Conservation (phyloP, 2,797 vertebrate genomes). For the Hemitrygon akajei region DNA sequence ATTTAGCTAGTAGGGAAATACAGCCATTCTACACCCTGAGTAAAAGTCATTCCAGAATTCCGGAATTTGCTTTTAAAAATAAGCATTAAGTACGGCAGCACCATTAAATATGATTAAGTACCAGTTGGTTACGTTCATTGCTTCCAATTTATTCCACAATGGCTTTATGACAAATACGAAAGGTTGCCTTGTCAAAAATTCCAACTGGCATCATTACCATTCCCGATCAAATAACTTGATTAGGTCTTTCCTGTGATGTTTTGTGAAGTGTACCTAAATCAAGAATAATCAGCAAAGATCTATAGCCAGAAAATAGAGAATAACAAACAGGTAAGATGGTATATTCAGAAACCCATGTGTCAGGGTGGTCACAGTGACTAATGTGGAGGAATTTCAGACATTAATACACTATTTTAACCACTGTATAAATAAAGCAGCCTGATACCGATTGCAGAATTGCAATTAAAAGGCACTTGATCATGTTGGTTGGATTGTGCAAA, state of each 20-base stretch:
- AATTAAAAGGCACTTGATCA: slow-evolving; percentile 22
- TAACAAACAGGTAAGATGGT: background rate
- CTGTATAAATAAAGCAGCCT: background rate
- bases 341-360: background rate
- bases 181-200: background rate
- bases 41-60: background rate
- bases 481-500: background rate
- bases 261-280: background rate
- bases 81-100: background rate
- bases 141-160: background rate
- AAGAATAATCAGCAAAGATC: background rate
- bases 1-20: background rate
- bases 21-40: background rate
- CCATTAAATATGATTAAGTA: background rate
- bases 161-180: background rate
- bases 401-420: background rate
- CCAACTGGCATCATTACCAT: background rate
- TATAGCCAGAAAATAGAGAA: background rate
- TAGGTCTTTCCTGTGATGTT: background rate
- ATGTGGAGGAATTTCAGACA: too few species aligned
- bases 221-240: background rate
- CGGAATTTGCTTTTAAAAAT: background rate
- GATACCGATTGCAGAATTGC: background rate
- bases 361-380: background rate
- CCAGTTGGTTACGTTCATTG: background rate